phyloP scores from a whole-genome alignment of 2,888 invertebrate genomes.

The Spodoptera picta region DNA sequence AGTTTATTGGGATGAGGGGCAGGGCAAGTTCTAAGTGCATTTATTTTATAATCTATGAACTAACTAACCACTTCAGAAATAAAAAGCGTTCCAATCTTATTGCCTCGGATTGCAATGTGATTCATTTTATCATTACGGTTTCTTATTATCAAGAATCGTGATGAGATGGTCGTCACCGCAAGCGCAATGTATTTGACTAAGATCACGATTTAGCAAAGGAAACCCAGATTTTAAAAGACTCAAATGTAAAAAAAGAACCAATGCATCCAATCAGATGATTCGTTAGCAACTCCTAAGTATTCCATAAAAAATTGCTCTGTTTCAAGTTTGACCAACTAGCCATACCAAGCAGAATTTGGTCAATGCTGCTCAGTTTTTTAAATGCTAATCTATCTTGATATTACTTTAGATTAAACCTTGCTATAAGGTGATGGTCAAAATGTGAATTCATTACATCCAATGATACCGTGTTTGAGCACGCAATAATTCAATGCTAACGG shows the following conservation, averaged over 20 bases:
- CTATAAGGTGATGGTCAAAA: constrained; percentile 27
- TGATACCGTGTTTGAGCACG: constrained; percentile 33
- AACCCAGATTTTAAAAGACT: constrained; percentile 59
- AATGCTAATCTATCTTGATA: constrained; percentile 17
- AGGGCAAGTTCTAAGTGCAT: too few relatives aligned
- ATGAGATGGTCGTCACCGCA: constrained; percentile 68
- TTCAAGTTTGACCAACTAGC: too few relatives aligned
- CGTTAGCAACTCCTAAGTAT: too few relatives aligned
- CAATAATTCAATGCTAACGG: constrained; percentile 53
- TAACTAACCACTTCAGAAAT: constrained; percentile 9
- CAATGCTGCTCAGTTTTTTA: too few relatives aligned
- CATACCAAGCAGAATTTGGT: too few relatives aligned
- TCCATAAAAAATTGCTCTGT: too few relatives aligned
- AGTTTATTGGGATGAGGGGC: too few relatives aligned
- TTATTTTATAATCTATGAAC: neutral
- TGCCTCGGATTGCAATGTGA: constrained; percentile 57
- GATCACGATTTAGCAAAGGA: constrained; percentile 56
- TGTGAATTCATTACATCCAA: constrained; percentile 23
- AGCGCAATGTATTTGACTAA: constrained; percentile 64
- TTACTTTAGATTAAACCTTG: constrained; percentile 15
- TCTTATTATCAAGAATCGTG: constrained; percentile 64
- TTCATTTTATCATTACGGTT: constrained; percentile 67
- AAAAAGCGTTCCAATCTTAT: constrained; percentile 38
- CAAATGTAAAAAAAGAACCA: neutral
- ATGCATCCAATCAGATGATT: too few relatives aligned